Base-by-base conservation (phyloP, 2,888 invertebrate genomes). In the Dione juno region DNA sequence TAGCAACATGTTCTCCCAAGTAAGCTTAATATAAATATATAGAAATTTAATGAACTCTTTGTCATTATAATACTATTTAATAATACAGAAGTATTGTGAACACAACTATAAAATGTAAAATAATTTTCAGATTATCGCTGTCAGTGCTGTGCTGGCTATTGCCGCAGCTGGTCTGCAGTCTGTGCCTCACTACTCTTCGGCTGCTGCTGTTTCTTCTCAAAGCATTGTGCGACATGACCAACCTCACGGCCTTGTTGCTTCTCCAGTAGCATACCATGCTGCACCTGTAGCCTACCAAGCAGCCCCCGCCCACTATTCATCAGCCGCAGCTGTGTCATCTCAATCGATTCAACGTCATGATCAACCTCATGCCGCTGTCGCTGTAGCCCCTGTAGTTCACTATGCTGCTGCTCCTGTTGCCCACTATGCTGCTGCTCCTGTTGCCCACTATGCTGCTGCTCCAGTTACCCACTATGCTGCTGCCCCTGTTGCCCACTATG, bases 61-160 rank as follows among this genome's bases (percentile, higher is more conserved):
- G n/a, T 3, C 5, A 28, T 28, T 28, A 28, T 28, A 28, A 28
- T 28, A 28, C 5, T 3, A 28, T 2, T 28, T 28, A 28, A 28
- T 28, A 28, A 28, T 28, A 28, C 2, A 28, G 28, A 3, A 28
- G 5, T 28, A 28, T 28, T 28, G 28, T 2, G 28, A 28, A 28
- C 5, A 5, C 28, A 28, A 3, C 2, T 28, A 28, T 3, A 28
- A 28, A 3, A 28, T 45, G 5, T n/a, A 45, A 8, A 45, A 45
- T 45, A 28, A 21, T 19, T 65, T 70, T 5, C 28, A 52, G 66
- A 58, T 66, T 45, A 10, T 63, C 48, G 80, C 84, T 67, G 53
- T 93, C 77, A 82, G 88, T 81, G 88, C 90, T 66, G 78, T 93
- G 70, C 76, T 93, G 79, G 89, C 90, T 63, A 86, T 93, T 57